Base-by-base conservation (phyloP, 2,113 vertebrate genomes). In the Syngnathus typhle region DNA sequence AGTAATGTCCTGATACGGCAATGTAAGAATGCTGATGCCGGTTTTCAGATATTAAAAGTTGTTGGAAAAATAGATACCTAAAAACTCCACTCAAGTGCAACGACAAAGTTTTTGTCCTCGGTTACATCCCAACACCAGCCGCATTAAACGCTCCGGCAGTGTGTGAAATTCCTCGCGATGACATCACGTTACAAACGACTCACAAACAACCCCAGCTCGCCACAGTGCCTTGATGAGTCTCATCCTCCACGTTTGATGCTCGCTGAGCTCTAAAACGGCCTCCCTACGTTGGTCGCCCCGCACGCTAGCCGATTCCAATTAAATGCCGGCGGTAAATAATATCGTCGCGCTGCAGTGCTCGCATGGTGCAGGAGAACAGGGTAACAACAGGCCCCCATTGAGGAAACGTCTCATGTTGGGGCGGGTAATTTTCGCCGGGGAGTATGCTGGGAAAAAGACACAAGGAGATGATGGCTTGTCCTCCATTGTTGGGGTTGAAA, bases 271-370 rank as follows among this genome's bases (percentile, higher is more conserved):
- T 76, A 70, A 82, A 82, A 75, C 69, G 23, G 61, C 68, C 41
- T 68, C 74, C 81, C 82, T 75, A 78, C 75, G 16, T 36, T 75
- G 70, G 70, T 70, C 64, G 32, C 64, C 65, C 19, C 52, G 54
- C 64, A 81, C 75, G 78, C 83, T 83, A 83, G 76, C 85, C 78
- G 78, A 83, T 80, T 83, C 79, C 82, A 87, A 87, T 86, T 85
- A 84, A 76, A 80, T 51, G 60, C 55, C 79, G 47, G 67, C 78
- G 75, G 76, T 85, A 77, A 86, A 83, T 84, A 84, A 77, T 70
- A 70, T 27, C 71, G 71, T 68, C 76, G 69, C 60, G 69, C 55
- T 15, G 36, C 71, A 68, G 72, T 60, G 68, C 72, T 81, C 81
- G 73, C 27, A 69, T 63, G 64, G 64, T 70, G 73, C n/a, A 80